Evolutionary conservation across 2,113 vertebrate species (phyloP).

Genomic region (Engystomops pustulosus): DNA sequence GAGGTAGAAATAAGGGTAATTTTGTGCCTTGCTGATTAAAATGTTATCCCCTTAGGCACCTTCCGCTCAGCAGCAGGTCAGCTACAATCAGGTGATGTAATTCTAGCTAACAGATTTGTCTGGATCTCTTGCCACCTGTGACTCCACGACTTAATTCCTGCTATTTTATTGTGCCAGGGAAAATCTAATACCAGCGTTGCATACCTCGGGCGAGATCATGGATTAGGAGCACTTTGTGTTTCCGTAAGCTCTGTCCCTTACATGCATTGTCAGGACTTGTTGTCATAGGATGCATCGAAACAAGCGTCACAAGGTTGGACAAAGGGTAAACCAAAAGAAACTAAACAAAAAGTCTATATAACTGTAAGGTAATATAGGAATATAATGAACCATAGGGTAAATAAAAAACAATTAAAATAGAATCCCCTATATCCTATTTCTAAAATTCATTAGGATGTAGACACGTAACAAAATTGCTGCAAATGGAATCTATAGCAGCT

Average conservation of each 20-base stretch:
- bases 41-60: constrained; percentile 58
- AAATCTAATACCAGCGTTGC: constrained; percentile 56
- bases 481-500: no score
- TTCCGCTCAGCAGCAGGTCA: constrained; percentile 56
- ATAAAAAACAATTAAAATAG: no score
- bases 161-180: constrained; percentile 50
- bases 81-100: constrained; percentile 58
- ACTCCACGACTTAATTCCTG: constrained; percentile 53
- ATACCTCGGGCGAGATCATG: constrained; percentile 47
- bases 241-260: constrained; percentile 33
- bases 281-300: not conserved
- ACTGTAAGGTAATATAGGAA: no score
- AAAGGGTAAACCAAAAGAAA: constrained; percentile 2
- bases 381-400: no score
- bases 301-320: not conserved
- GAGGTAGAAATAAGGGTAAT: constrained; percentile 54
- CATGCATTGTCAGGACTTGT: constrained; percentile 20
- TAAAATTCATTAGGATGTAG: no score
- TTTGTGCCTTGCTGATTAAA: constrained; percentile 58
- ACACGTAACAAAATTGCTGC: no score
- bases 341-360: not conserved
- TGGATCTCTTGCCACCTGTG: constrained; percentile 51
- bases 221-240: constrained; percentile 49
- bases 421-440: no score
- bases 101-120: constrained; percentile 56